Evolutionary conservation across 2,888 invertebrate species (phyloP).

Genomic region (Eretmocerus hayati): DNA sequence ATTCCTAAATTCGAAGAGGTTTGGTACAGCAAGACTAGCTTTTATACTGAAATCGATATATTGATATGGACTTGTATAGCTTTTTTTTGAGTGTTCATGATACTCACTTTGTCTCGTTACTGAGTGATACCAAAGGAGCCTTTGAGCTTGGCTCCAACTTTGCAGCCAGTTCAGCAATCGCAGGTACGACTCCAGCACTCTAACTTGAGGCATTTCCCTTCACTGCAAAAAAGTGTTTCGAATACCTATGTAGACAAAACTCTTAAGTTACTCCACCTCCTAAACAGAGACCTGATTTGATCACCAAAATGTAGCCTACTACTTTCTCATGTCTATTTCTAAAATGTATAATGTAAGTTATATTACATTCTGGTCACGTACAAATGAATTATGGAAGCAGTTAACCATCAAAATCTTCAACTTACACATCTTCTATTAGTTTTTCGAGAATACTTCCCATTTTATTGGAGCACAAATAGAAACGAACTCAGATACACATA

Average conservation of each 20-base stretch:
- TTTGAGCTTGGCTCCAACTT: constrained; percentile 65
- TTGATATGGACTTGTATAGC: too few relatives aligned
- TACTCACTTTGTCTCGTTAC: constrained; percentile 61
- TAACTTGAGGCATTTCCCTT: constrained; percentile 66
- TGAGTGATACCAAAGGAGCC: constrained; percentile 64
- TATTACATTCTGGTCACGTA: not conserved
- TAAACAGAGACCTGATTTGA: constrained; percentile 72
- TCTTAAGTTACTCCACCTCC: constrained; percentile 49
- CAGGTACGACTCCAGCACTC: constrained; percentile 68
- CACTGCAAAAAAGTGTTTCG: constrained; percentile 40
- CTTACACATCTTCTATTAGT: constrained; percentile 40
- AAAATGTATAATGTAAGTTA: constrained; percentile 10
- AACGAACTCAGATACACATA: too few relatives aligned
- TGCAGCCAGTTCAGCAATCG: constrained; percentile 70
- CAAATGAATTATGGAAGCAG: constrained; percentile 10
- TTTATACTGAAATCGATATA: too few relatives aligned
- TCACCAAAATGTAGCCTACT: constrained; percentile 66
- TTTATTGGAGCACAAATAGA: too few relatives aligned
- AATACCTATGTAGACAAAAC: not conserved
- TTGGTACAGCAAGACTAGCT: too few relatives aligned
- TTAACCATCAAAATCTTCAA: constrained; percentile 19
- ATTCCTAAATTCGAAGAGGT: too few relatives aligned
- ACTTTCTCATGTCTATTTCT: constrained; percentile 60
- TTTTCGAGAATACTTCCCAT: constrained; percentile 43
- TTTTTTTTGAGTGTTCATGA: not conserved